Percentiles rank a stretch among this genome's conserved stretches.
Evolutionary conservation across 2,888 invertebrate genomes (phyloP).

Genomic region (Habroteleia sp.): DNA sequence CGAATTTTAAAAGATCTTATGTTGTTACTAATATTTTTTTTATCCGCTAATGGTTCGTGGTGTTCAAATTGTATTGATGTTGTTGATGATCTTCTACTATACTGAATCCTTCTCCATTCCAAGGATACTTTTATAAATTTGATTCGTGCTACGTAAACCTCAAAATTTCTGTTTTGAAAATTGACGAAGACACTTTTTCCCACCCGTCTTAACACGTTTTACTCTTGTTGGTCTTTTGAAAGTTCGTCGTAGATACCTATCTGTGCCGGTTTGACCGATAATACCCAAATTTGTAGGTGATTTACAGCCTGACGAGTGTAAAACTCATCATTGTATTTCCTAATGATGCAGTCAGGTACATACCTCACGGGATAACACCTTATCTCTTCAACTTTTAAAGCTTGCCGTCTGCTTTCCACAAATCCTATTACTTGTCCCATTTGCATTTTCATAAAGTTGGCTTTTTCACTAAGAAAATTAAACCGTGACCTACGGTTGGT

Average conservation of each 20-base stretch:
- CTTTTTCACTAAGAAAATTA: neutral
- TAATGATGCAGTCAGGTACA: conserved; percentile 50
- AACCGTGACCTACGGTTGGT: neutral
- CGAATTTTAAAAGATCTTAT: no score
- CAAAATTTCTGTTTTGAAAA: neutral
- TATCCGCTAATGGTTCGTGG: no score
- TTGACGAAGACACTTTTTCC: conserved; percentile 1
- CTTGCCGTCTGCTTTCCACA: conserved; percentile 8
- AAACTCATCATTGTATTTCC: conserved; percentile 41
- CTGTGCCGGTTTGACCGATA: conserved; percentile 17
- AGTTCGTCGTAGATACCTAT: neutral
- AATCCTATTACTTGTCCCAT: conserved; percentile 27
- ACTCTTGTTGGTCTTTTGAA: conserved; percentile 1
- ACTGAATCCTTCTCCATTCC: neutral
- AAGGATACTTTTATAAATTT: conserved; percentile 1
- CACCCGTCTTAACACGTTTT: conserved; percentile 11
- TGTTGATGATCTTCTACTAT: no score
- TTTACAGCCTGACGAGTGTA: conserved; percentile 24
- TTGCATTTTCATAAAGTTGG: conserved; percentile 4
- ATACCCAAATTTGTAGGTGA: conserved; percentile 14
- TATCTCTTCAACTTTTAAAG: conserved; percentile 34
- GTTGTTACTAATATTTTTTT: no score
- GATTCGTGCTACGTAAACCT: neutral
- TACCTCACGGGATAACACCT: conserved; percentile 36
- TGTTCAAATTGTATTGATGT: neutral